Conservation (phyloP, 64 coral and sea anemone genomes). For the Porites lutea region DNA sequence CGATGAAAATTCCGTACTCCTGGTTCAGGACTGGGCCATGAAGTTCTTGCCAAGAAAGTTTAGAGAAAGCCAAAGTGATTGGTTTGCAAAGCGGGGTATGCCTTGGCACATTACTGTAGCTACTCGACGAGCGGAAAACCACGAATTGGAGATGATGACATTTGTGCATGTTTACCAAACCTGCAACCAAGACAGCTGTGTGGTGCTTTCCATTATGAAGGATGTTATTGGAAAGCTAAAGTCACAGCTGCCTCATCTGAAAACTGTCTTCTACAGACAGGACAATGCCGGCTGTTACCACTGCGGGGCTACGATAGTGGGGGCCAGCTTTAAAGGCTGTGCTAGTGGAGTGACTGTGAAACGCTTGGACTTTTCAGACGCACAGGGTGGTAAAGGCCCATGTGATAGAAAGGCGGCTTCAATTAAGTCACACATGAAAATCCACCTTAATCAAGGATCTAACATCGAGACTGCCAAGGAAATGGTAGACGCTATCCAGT, state of each 20-base stretch:
- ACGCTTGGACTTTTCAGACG: not conserved
- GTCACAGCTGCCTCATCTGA: too few relatives aligned
- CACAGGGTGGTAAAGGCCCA: slow-evolving; percentile 28
- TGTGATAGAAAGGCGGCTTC: slow-evolving; percentile 41
- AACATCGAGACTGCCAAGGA: slow-evolving; percentile 39
- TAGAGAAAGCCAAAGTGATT: too few relatives aligned
- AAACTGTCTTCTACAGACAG: too few relatives aligned
- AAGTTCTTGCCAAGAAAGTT: too few relatives aligned
- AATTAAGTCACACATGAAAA: slow-evolving; percentile 29
- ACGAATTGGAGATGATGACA: not conserved
- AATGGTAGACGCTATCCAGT: slow-evolving; percentile 41
- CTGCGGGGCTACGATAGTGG: too few relatives aligned
- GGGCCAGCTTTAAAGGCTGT: too few relatives aligned
- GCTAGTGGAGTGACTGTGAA: slow-evolving; percentile 13
- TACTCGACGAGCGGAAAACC: not conserved
- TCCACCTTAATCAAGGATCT: slow-evolving; percentile 23
- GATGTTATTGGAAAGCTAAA: too few relatives aligned
- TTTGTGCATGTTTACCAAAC: not conserved
- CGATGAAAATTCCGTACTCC: too few relatives aligned
- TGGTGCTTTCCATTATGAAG: too few relatives aligned
- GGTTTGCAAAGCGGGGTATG: not conserved
- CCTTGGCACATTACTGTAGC: slow-evolving; percentile 10
- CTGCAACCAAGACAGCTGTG: not conserved
- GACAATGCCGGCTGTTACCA: too few relatives aligned
- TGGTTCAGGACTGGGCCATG: too few relatives aligned